Percentiles rank a stretch among this genome's conserved stretches.
Evolutionary conservation across 1,140 invertebrate species (phyloP).

Genomic region (Proctacanthus coquilletti): DNA sequence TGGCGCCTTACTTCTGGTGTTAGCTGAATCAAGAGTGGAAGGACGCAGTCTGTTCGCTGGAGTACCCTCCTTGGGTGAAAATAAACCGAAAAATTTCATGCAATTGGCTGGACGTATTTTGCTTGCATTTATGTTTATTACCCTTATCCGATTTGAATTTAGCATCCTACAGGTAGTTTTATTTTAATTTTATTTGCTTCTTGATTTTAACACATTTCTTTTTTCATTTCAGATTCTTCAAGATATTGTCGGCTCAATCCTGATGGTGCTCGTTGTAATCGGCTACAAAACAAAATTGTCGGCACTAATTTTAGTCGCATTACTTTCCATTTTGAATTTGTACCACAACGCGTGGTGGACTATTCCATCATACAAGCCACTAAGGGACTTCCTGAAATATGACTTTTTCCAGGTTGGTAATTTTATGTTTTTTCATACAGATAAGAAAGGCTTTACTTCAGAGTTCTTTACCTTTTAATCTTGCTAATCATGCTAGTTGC

Average conservation of each 20-base stretch:
- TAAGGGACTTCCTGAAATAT: constrained; percentile 98
- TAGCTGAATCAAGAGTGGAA: constrained; percentile 88
- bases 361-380: constrained; percentile 83
- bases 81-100: constrained; percentile 95
- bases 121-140: constrained; percentile 98
- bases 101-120: constrained; percentile 91
- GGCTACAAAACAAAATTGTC: constrained; percentile 98
- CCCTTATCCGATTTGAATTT: constrained; percentile 84
- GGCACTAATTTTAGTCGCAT: constrained; percentile 80
- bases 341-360: constrained; percentile 99
- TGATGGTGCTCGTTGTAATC: constrained; percentile 93
- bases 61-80: constrained; percentile 90
- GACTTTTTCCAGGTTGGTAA: constrained; percentile 92
- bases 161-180: constrained; percentile 67
- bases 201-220: constrained; percentile 3
- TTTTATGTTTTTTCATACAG: background rate
- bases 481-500: background rate
- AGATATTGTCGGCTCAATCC: constrained; percentile 80
- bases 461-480: constrained; percentile 5
- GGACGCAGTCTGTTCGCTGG: constrained; percentile 91
- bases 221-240: constrained; percentile 52
- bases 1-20: constrained; percentile 82
- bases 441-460: constrained; percentile 1
- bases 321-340: constrained; percentile 82
- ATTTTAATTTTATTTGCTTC: constrained; percentile 3